Evolutionary conservation across 1,140 invertebrate species (phyloP), one percentile per base, ranked within the genome.

Genomic region (Bombus cullumanus): DNA sequence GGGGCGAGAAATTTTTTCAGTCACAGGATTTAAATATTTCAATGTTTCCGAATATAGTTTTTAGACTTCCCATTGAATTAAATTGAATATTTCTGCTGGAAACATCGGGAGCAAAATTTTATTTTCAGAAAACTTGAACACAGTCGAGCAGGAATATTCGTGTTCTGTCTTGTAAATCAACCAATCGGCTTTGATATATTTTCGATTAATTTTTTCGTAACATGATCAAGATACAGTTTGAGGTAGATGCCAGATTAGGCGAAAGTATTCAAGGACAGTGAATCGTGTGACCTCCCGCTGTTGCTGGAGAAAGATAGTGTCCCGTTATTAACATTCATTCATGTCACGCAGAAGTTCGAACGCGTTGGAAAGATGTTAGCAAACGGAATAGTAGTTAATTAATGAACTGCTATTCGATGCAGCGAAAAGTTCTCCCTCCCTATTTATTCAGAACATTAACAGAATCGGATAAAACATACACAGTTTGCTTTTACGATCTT

Each of bases 261-360:
- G 87, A 91, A 91, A 91, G 90, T 91, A 88, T 91, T 90, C 89
- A 90, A 90, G 90, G 87, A 88, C 91, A 89, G 87, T 88, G 82
- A 90, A 86, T 88, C 79, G 53, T 81, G 74, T 68, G 76, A 84
- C 85, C 81, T 87, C 83, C 81, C 57, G 73, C 57, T 41, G 69
- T 78, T 57, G 39, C 75, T 28, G 77, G 72, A 73, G 81, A 85
- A 77, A 78, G 75, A 85, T 79, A 75, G 69, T 69, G 85, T 84
- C 71, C 83, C 79, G 76, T 88, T 89, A 90, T 87, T 83, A 81
- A 59, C 43, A 62, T 64, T 86, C 72, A 89, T 83, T 77, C 53
- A 59, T 75, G 68, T 84, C 69, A 81, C 81, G 69, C 59, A 81
- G 75, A 87, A 72, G 43, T 77, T 83, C 69, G 62, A 81, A 69